phyloP scores from a whole-genome alignment of 2,888 invertebrate species.

The Punctoribates punctum region DNA sequence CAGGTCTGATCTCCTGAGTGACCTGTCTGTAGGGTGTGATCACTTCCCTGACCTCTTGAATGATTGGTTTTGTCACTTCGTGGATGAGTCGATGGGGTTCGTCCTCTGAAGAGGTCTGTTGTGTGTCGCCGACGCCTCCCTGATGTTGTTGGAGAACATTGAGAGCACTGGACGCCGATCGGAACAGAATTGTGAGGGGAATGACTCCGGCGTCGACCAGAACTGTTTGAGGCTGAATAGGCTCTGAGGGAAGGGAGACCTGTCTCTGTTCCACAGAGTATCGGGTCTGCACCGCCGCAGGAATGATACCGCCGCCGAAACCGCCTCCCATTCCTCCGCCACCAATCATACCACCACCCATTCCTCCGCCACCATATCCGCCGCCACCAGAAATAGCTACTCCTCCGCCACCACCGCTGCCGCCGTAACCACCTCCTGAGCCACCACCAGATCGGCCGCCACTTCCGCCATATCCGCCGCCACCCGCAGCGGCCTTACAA shows the following conservation, averaged over 20 bases:
- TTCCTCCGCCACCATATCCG: background rate
- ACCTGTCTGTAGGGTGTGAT: background rate
- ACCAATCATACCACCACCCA: background rate
- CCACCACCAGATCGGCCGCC: too few species aligned
- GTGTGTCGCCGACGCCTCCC: background rate
- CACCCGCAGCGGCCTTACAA: slow-evolving; percentile 11
- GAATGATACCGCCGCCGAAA: background rate
- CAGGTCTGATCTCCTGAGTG: background rate
- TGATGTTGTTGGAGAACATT: slow-evolving; percentile 9
- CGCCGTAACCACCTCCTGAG: too few species aligned
- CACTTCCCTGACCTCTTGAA: slow-evolving; percentile 18
- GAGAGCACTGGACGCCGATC: slow-evolving; percentile 5
- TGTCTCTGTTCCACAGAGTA: background rate
- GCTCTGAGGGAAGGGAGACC: background rate
- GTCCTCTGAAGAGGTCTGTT: slow-evolving; percentile 19
- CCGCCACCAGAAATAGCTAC: too few species aligned
- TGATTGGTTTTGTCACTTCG: slow-evolving; percentile 25
- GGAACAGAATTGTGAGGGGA: slow-evolving; percentile 20
- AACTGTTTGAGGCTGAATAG: slow-evolving; percentile 1
- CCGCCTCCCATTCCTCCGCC: background rate
- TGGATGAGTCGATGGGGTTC: slow-evolving; percentile 16
- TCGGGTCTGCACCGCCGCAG: background rate
- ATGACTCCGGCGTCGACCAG: slow-evolving; percentile 9
- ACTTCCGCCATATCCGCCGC: background rate
- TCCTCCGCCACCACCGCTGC: background rate